Evolutionary conservation across 2,888 invertebrate genomes (phyloP).

Genomic region (Hermaeophaga mercurialis): DNA sequence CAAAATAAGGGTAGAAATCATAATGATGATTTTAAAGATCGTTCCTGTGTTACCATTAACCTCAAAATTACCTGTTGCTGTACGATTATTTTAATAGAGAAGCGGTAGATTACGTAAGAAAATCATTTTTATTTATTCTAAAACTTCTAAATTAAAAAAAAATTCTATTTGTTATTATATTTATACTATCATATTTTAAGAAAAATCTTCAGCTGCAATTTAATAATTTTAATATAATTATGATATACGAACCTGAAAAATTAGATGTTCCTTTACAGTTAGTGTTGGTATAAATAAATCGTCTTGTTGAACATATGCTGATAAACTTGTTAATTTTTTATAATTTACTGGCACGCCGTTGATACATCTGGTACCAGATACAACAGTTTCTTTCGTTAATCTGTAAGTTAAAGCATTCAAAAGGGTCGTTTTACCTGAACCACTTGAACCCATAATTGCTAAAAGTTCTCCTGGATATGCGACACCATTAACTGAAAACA

Average conservation of each 20-base stretch:
- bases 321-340: constrained; percentile 73
- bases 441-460: constrained; percentile 88
- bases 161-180: too few relatives aligned
- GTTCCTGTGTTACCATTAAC: too few relatives aligned
- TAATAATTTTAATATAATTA: neutral
- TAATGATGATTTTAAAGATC: too few relatives aligned
- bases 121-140: too few relatives aligned
- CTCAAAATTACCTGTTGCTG: too few relatives aligned
- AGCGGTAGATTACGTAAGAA: too few relatives aligned
- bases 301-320: constrained; percentile 93
- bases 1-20: too few relatives aligned
- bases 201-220: too few relatives aligned
- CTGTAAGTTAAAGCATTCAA: constrained; percentile 87
- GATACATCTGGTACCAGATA: constrained; percentile 65
- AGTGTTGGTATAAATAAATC: constrained; percentile 91
- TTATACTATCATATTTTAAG: too few relatives aligned
- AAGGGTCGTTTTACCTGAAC: constrained; percentile 94
- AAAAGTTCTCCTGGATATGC: constrained; percentile 86
- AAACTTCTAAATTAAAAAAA: too few relatives aligned
- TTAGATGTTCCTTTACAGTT: constrained; percentile 86
- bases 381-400: constrained; percentile 70
- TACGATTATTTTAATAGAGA: too few relatives aligned
- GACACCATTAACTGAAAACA: constrained; percentile 64
- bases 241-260: constrained; percentile 70
- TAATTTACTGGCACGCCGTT: constrained; percentile 80